Base-by-base conservation (phyloP, 2,113 vertebrate species). In the Pleuronectes platessa region DNA sequence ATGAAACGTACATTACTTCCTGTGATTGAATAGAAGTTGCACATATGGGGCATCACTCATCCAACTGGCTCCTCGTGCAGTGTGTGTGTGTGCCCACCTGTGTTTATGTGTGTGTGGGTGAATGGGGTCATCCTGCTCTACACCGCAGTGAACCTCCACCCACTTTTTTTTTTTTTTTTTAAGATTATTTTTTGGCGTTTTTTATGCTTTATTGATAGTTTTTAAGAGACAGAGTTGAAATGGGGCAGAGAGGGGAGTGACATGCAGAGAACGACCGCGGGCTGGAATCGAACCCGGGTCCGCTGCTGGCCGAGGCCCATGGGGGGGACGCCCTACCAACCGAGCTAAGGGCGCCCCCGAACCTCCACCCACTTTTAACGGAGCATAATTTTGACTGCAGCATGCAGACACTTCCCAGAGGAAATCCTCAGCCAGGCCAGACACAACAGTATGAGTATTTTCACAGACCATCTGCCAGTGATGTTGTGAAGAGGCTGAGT, bases 391-490 rank as follows among this genome's bases (percentile, higher is more conserved):
- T 79, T 68, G 77, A 65, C 78, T 67, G 76, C 75, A 81, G 84
- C 70, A 84, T 31, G 31, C 31, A 90, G 88, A 90, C 84, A 78
- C 86, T 90, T 92, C 91, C 86, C 76, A 67, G 21, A 93, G 92
- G 91, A 93, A 89, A 93, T 92, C 86, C 91, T 86, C 68, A 68
- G 66, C 76, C 45, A 61, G 66, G 77, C 75, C 74, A 88, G 88
- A 88, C 89, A 85, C 71, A 91, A 90, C 91, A 75, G 45, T 24
- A 53, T 80, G 64, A 87, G 88, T 70, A 78, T 85, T 86, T 86
- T 83, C 86, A 66, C 81, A 62, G 18, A 75, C 68, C 86, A 87
- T 89, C 87, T 90, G 73, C 61, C 71, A 53, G 10, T 59, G 76
- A 49, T 74, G 54, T 79, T 85, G 67, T 83, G 37, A 37, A 68